Base-by-base conservation (phyloP, 2,113 vertebrate genomes). In the Rhabdornis inornatus region DNA sequence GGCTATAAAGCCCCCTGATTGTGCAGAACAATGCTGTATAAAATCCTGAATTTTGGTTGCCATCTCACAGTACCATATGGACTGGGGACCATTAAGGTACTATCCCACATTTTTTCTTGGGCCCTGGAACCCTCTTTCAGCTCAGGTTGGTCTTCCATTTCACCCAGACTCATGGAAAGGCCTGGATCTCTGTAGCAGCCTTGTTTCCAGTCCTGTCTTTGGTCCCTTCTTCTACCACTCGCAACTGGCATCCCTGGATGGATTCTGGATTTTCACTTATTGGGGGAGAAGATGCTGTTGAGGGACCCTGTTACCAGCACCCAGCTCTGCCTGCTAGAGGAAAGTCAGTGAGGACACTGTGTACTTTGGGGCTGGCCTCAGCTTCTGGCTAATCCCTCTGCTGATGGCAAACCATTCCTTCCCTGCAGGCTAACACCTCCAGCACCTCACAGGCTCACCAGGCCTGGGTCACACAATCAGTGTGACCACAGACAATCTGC, bases 251-350 rank as follows among this genome's bases (percentile, higher is more conserved):
- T 35, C 25, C 13, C 22, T 69, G 59, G 15, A 25, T 69, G 57
- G 11, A 82, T 50, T 21, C 15, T 52, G 22, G 63, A 33, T 83
- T 83, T 65, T 45, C 42, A 10, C 4, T 37, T 69, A 8, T n/a
- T 25, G 6, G 3, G 10, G 3, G 0, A 3, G 4, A 2, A 4
- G 4, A 5, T 3, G 6, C 13, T 81, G 8, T 42, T 78, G 39
- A 14, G 17, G 13, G 11, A 30, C 20, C 8, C 27, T 42, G 8
- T n/a, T 71, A 56, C 18, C 57, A 80, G 16, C 28, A 44, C 14
- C 9, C 37, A 66, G 5, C n/a, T 90, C n/a, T 82, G 19, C 17
- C 24, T 65, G 31, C 15, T 50, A 14, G 57, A 75, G 52, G 24
- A 37, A 45, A 70, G 20, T 53, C 65, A 71, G 9, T 3, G 52